Evolutionary conservation across 2,113 vertebrate genomes (phyloP).

Genomic region (Coptodon bakossiorum): DNA sequence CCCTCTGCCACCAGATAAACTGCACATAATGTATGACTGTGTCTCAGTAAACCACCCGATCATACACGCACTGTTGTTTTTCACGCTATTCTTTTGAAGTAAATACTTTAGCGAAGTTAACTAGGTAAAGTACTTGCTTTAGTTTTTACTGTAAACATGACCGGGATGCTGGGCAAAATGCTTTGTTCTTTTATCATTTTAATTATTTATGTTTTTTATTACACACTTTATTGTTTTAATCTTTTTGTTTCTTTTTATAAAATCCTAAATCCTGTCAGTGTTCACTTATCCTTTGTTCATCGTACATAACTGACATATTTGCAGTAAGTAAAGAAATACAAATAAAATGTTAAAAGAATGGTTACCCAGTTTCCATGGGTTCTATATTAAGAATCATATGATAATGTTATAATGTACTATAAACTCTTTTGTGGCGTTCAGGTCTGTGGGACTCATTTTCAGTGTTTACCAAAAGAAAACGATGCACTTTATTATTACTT

Average conservation of each 20-base stretch:
- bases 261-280: background rate
- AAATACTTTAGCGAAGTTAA: fast-evolving
- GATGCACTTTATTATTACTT: too few relatives aligned
- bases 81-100: background rate
- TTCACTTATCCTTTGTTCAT: background rate
- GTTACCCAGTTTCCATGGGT: background rate
- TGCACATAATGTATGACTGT: background rate
- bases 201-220: background rate
- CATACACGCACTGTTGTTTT: background rate
- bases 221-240: background rate
- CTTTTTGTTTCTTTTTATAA: background rate
- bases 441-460: too few relatives aligned
- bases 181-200: background rate
- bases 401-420: background rate
- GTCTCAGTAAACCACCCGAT: background rate
- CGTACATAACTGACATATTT: background rate
- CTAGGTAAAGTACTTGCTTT: background rate
- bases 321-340: too few relatives aligned
- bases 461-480: too few relatives aligned
- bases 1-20: background rate
- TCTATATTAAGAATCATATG: background rate
- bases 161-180: background rate
- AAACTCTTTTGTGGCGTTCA: too few relatives aligned
- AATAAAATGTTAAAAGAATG: background rate
- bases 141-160: background rate